Evolutionary conservation across 2,888 invertebrate genomes (phyloP).

Genomic region (Tanaodytes sp.): DNA sequence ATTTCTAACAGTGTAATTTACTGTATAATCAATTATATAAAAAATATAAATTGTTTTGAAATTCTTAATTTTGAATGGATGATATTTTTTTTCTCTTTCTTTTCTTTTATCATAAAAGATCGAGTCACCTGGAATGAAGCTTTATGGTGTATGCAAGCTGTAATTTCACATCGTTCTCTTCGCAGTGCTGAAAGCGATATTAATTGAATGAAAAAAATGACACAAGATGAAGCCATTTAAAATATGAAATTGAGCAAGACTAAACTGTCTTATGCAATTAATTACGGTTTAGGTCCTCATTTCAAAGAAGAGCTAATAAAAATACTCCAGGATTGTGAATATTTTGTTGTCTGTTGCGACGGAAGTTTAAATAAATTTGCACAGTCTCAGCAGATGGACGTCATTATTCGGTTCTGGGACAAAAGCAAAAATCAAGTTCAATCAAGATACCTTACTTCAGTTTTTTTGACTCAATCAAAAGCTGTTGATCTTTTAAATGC

Average conservation of each 20-base stretch:
- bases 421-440: constrained; percentile 32
- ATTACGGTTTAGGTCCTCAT: constrained; percentile 42
- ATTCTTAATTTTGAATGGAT: no score
- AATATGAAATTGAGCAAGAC: not conserved
- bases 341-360: constrained; percentile 47
- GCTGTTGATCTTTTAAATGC: constrained; percentile 55
- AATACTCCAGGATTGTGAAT: constrained; percentile 1
- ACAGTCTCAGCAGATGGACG: constrained; percentile 57
- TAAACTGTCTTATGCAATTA: not conserved
- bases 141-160: constrained; percentile 3
- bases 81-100: no score
- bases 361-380: constrained; percentile 54
- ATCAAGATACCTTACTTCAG: constrained; percentile 56
- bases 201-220: constrained; percentile 8
- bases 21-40: no score
- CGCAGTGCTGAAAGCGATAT: not conserved
- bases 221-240: constrained; percentile 2
- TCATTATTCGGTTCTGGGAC: constrained; percentile 57
- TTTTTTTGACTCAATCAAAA: constrained; percentile 44
- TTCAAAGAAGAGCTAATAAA: constrained; percentile 35
- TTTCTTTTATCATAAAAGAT: not conserved
- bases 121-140: not conserved
- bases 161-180: constrained; percentile 8
- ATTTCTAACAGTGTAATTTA: no score
- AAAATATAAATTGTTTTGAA: no score